phyloP scores from a whole-genome alignment of 2,888 invertebrate genomes.

The Deroplatys truncata region DNA sequence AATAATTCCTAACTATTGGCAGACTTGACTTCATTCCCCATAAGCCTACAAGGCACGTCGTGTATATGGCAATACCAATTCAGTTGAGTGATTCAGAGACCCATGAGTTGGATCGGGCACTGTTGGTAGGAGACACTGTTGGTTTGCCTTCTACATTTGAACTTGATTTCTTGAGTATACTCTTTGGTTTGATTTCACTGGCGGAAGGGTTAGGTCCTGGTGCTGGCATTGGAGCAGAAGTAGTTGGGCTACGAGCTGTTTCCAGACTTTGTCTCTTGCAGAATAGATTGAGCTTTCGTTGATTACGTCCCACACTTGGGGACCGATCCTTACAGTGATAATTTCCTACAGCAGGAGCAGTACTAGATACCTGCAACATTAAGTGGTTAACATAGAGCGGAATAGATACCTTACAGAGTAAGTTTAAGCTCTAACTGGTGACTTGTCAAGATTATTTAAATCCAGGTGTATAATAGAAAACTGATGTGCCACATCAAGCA shows the following conservation, averaged over 20 bases:
- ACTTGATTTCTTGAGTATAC: conserved; percentile 38
- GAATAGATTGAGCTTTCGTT: conserved; percentile 31
- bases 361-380: conserved; percentile 30
- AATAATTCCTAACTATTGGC: not conserved
- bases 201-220: conserved; percentile 15
- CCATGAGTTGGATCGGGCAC: conserved; percentile 32
- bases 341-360: conserved; percentile 31
- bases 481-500: not conserved
- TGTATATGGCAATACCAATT: not conserved
- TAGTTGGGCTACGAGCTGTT: conserved; percentile 30
- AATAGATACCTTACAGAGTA: not conserved
- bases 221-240: conserved; percentile 22
- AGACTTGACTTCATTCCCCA: not conserved
- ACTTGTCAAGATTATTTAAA: not conserved
- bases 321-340: conserved; percentile 33
- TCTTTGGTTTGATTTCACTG: conserved; percentile 36
- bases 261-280: conserved; percentile 30
- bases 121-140: conserved; percentile 29
- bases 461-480: not conserved
- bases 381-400: not conserved
- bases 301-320: conserved; percentile 28
- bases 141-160: conserved; percentile 35
- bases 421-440: not conserved
- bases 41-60: conserved; percentile 14
- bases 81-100: conserved; percentile 23